Base-by-base conservation (phyloP, 2,797 vertebrate species). In the Salarias fasciatus region DNA sequence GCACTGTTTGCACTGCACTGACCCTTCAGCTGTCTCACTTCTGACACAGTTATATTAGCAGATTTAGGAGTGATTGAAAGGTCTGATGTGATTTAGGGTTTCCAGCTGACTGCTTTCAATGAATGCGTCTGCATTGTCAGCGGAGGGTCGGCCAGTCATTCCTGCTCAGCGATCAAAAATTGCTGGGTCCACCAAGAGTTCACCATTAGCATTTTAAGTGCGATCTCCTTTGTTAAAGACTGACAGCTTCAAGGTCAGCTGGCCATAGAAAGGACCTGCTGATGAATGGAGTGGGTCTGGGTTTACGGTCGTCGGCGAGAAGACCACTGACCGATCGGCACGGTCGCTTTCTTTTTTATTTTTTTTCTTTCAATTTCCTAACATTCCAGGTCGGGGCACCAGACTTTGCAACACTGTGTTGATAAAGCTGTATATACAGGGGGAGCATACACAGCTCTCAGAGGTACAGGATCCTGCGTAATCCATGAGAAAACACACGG, bases 191-290 rank as follows among this genome's bases (percentile, higher is more conserved):
- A 80, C 82, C 87, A 81, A 78, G 48, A 62, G 55, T 61, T 76
- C 70, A 41, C 59, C 62, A 90, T 91, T 89, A 86, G 77, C 87
- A 80, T 81, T 87, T 91, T 88, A 86, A 85, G 78, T 79, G 75
- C 67, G 80, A 80, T 77, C 63, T 62, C 66, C 52, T 84, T 90
- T 84, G 56, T 86, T 66, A 50, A 79, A 62, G 53, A 57, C 47
- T 73, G 77, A 85, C 82, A 83, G 75, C 64, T 83, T 82, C 77
- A 64, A 72, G 80, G 73, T 53, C 72, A 75, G 52, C 47, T 58
- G 53, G 48, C 55, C 47, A 68, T 40, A 83, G 64, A 82, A 79
- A 79, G 53, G 48, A 47, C 10, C 52, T 38, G 55, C 8, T 55
- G 76, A 72, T 86, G 61, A 88, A 90, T 78, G 36, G 67, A 46